Conservation (phyloP, 2,888 invertebrate species). For the Monoplex corrugatus region DNA sequence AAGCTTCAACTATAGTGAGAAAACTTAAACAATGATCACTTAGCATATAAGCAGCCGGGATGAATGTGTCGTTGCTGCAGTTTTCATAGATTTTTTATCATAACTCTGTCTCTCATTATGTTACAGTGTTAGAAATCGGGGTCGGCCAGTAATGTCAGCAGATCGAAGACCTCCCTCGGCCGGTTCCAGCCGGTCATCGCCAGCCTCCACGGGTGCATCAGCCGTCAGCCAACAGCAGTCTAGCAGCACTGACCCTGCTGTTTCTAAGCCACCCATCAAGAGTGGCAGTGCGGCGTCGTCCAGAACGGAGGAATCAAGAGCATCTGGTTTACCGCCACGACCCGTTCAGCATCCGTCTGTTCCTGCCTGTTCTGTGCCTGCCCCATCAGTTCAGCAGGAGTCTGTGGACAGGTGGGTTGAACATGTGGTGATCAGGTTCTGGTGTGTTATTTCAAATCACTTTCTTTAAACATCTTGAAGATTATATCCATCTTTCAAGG, state of each 20-base stretch:
- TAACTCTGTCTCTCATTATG: too few relatives aligned
- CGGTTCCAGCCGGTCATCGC: conserved; percentile 19
- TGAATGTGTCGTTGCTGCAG: too few relatives aligned
- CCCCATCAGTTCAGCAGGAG: neutral
- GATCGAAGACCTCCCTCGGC: neutral
- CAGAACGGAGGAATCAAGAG: neutral
- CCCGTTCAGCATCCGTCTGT: neutral
- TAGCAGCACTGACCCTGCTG: neutral
- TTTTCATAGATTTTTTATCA: too few relatives aligned
- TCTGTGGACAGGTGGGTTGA: neutral
- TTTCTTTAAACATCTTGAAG: too few relatives aligned
- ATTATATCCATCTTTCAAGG: too few relatives aligned
- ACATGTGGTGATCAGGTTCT: too few relatives aligned
- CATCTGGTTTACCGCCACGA: neutral
- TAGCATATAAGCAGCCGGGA: too few relatives aligned
- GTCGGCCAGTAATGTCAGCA: neutral
- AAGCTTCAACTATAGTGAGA: too few relatives aligned
- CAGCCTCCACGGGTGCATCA: neutral
- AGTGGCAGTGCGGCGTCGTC: neutral
- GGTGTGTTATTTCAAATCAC: too few relatives aligned
- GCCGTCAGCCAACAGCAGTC: neutral
- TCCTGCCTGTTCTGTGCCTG: too few relatives aligned
- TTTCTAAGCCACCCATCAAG: neutral
- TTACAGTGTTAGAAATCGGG: conserved; percentile 9
- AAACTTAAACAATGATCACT: too few relatives aligned